These are phyloP conservation scores for Phengaris alcon DNA, from an alignment of 2,888 invertebrate species.

Conservation along the genomic window DNA sequence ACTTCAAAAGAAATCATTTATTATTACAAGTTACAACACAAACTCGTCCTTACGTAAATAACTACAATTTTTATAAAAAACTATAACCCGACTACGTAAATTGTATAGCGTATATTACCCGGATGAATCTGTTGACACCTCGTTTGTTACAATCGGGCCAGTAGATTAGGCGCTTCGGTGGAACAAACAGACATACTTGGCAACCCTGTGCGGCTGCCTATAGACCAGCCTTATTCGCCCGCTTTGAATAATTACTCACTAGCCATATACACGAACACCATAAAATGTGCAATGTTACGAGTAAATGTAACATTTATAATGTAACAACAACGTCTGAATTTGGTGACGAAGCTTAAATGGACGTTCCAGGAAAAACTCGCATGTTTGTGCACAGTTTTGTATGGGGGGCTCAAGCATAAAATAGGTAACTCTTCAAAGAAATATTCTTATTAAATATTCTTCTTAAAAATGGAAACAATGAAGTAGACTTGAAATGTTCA, in stretches of 20 bases:
- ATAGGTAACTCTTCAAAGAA: too few relatives aligned
- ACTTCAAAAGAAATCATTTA: not conserved
- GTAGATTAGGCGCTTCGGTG: too few relatives aligned
- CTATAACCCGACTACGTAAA: too few relatives aligned
- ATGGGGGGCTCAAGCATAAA: not conserved
- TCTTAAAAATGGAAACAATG: too few relatives aligned
- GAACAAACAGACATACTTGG: slow-evolving; percentile 29
- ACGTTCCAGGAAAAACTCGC: not conserved
- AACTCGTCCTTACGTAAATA: too few relatives aligned
- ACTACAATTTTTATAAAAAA: too few relatives aligned
- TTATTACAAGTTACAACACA: too few relatives aligned
- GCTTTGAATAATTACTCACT: slow-evolving; percentile 52
- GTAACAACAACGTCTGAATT: not conserved
- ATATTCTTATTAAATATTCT: too few relatives aligned
- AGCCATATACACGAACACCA: slow-evolving; percentile 39
- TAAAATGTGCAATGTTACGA: not conserved
- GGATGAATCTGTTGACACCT: too few relatives aligned
- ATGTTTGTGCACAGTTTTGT: not conserved
- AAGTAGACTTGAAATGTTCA: too few relatives aligned
- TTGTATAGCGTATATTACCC: too few relatives aligned
- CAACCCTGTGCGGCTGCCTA: slow-evolving; percentile 38
- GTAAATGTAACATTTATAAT: slow-evolving; percentile 20
- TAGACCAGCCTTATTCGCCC: slow-evolving; percentile 35
- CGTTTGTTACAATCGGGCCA: too few relatives aligned
- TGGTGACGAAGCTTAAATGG: not conserved